Percentiles rank a stretch among this genome's conserved stretches.
Evolutionary conservation across 2,113 vertebrate genomes (phyloP).

Genomic region (Isurus oxyrinchus): DNA sequence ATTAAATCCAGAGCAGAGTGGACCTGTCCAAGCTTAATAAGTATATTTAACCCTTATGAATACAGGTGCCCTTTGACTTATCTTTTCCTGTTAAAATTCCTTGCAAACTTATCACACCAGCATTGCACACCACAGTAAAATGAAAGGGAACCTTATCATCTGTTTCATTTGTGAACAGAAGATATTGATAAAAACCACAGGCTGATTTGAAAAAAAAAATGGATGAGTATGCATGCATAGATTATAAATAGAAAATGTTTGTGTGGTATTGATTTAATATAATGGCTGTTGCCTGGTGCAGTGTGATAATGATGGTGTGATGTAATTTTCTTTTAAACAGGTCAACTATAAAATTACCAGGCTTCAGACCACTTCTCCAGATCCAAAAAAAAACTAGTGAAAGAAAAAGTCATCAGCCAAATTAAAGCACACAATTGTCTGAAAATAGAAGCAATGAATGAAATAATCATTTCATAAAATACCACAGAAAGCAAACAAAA

Average conservation of each 20-base stretch:
- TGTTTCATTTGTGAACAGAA: not conserved
- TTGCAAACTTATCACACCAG: not conserved
- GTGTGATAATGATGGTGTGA: not conserved
- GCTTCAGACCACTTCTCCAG: not conserved
- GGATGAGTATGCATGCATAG: not conserved
- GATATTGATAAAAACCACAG: not conserved
- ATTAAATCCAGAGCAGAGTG: conserved; percentile 16
- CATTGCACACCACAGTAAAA: not conserved
- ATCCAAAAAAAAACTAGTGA: not conserved
- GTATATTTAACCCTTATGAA: conserved; percentile 28
- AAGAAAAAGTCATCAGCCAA: not conserved
- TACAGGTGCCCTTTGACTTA: not conserved
- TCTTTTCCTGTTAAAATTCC: not conserved
- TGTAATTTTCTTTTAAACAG: not conserved
- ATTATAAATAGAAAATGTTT: not conserved
- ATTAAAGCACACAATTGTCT: not conserved
- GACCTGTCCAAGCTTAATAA: conserved; percentile 11
- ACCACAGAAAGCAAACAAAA: not conserved
- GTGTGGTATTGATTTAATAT: not conserved
- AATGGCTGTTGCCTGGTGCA: not conserved
- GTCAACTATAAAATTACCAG: not conserved
- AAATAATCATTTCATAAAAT: not conserved
- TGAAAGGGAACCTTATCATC: not conserved
- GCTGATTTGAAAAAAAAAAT: conserved; percentile 22
- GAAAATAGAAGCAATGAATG: not conserved